Conservation (phyloP, 2,113 vertebrate species). For the Noctilio leporinus region DNA sequence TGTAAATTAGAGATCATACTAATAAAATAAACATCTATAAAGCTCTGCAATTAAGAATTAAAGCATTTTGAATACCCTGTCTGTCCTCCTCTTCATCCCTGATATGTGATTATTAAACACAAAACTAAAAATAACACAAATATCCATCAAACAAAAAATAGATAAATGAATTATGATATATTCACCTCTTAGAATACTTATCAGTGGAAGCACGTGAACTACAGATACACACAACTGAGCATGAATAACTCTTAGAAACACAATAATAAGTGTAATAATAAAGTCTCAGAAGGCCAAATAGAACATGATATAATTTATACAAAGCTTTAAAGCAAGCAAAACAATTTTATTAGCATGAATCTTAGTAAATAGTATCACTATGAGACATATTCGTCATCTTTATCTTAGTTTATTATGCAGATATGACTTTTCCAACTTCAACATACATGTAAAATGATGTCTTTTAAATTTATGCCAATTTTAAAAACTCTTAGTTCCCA, state of each 20-base stretch:
- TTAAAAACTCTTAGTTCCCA: not conserved
- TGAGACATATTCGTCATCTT: not conserved
- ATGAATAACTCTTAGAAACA: constrained; percentile 19
- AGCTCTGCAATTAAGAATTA: not conserved
- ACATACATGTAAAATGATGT: not conserved
- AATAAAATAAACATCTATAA: not conserved
- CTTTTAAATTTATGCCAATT: constrained; percentile 9
- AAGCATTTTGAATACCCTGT: not conserved
- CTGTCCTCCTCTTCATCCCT: not conserved
- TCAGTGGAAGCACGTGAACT: not conserved
- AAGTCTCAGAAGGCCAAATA: not conserved
- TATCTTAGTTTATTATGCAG: not conserved
- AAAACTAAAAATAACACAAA: not conserved
- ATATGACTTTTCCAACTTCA: constrained; percentile 4
- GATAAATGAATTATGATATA: not conserved
- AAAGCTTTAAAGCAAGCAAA: constrained; percentile 31
- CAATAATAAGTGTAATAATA: constrained; percentile 23
- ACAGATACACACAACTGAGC: not conserved
- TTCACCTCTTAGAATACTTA: not conserved
- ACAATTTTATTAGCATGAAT: not conserved
- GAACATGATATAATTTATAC: not conserved
- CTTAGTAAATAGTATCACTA: not conserved
- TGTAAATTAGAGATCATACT: not conserved
- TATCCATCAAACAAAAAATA: not conserved
- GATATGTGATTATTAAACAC: not conserved